Percentiles rank a stretch among this genome's conserved stretches.
Evolutionary conservation across 2,888 invertebrate species (phyloP).

Genomic region (Polymixis lichenea): DNA sequence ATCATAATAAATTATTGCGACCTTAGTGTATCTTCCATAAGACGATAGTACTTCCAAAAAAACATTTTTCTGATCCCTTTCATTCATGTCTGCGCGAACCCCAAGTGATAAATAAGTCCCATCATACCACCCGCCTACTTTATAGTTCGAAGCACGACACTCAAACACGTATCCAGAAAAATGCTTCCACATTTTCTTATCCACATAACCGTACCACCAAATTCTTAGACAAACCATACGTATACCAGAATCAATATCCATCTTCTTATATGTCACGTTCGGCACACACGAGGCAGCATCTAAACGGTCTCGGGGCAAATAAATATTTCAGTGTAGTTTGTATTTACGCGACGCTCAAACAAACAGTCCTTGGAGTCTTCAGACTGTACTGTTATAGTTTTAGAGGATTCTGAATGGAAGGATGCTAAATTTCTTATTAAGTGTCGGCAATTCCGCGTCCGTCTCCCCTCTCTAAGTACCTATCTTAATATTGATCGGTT

Average conservation of each 20-base stretch:
- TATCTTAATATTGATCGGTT: neutral
- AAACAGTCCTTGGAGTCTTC: slow-evolving; percentile 58
- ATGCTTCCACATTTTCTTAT: slow-evolving; percentile 63
- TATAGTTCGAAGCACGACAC: slow-evolving; percentile 54
- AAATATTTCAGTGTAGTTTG: slow-evolving; percentile 74
- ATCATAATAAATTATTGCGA: no score
- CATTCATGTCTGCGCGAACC: neutral
- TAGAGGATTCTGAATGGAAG: slow-evolving; percentile 26
- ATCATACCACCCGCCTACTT: slow-evolving; percentile 49
- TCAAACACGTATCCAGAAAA: slow-evolving; percentile 61
- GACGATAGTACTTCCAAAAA: slow-evolving; percentile 1
- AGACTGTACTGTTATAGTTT: slow-evolving; percentile 62
- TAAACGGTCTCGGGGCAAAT: slow-evolving; percentile 71
- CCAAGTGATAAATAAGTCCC: slow-evolving; percentile 48
- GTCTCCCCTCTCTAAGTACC: no score
- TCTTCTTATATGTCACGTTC: slow-evolving; percentile 74
- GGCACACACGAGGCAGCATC: slow-evolving; percentile 70
- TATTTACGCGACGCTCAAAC: slow-evolving; percentile 72
- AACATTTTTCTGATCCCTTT: neutral
- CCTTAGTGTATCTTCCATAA: no score
- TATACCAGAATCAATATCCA: slow-evolving; percentile 68
- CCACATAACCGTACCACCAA: slow-evolving; percentile 57
- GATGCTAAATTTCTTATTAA: slow-evolving; percentile 49
- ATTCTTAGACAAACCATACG: slow-evolving; percentile 68
- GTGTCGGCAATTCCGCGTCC: neutral